These are phyloP conservation scores for Brachypodius melanocephalos DNA, from an alignment of 2,113 vertebrate genomes.

Conservation along the genomic window DNA sequence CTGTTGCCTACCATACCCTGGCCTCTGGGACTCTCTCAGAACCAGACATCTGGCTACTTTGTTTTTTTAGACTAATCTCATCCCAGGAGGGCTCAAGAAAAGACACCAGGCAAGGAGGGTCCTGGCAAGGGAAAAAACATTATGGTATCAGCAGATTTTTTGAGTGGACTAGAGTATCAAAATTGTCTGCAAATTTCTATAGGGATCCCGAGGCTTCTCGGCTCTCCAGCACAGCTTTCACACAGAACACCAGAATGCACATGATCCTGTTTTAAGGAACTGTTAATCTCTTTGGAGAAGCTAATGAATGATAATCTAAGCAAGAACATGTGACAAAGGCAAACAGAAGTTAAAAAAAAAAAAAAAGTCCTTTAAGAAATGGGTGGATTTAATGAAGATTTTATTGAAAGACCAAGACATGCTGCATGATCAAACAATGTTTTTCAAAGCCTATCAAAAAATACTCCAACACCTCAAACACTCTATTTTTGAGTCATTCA, in stretches of 20 bases:
- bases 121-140: conserved; percentile 94
- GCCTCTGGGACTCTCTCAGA: conserved; percentile 94
- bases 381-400: neutral
- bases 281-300: conserved; percentile 59
- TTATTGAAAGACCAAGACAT: neutral
- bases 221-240: neutral
- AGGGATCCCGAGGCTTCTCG: conserved; percentile 74
- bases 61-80: conserved; percentile 98
- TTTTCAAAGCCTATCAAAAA: neutral
- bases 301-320: conserved; percentile 52
- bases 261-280: conserved; percentile 32
- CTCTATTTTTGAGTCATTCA: neutral
- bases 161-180: conserved; percentile 88
- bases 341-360: neutral
- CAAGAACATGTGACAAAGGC: conserved; percentile 3
- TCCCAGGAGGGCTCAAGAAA: conserved; percentile 91
- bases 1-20: conserved; percentile 86
- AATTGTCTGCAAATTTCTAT: conserved; percentile 88
- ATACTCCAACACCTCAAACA: neutral
- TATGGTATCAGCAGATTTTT: conserved; percentile 86
- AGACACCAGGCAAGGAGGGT: conserved; percentile 95
- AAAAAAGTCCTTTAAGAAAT: neutral
- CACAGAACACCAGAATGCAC: conserved; percentile 19
- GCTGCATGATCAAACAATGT: neutral
- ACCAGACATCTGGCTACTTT: conserved; percentile 99